Conservation (phyloP, 2,888 invertebrate species). For the Coecobrya sp. region DNA sequence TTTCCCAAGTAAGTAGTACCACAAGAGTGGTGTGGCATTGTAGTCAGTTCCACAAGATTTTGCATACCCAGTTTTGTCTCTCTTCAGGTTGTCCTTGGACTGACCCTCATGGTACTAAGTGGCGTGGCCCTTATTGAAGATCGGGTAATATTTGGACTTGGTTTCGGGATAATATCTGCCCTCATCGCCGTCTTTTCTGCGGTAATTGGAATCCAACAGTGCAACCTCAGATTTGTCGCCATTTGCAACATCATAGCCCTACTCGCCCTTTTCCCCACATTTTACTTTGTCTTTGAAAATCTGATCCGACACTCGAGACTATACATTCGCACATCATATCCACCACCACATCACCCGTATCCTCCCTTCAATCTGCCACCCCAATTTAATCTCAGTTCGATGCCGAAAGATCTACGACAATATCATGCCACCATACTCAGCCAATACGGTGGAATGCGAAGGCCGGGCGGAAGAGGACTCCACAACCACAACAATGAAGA, state of each 20-base stretch:
- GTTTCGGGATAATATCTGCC: slow-evolving; percentile 83
- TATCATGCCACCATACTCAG: slow-evolving; percentile 35
- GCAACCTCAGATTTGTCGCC: slow-evolving; percentile 78
- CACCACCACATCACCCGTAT: not conserved
- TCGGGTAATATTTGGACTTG: slow-evolving; percentile 83
- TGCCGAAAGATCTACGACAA: not conserved
- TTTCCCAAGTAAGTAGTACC: slow-evolving; percentile 72
- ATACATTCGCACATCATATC: slow-evolving; percentile 43
- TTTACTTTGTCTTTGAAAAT: slow-evolving; percentile 83
- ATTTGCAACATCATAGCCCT: slow-evolving; percentile 82
- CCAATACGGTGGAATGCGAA: slow-evolving; percentile 14
- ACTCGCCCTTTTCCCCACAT: slow-evolving; percentile 82
- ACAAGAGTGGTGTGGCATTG: not conserved
- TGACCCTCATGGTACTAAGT: slow-evolving; percentile 83
- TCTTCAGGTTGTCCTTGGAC: slow-evolving; percentile 83
- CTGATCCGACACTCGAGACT: slow-evolving; percentile 79
- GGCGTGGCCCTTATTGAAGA: slow-evolving; percentile 84
- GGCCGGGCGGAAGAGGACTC: not conserved
- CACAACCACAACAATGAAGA: not conserved
- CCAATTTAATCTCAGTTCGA: not conserved
- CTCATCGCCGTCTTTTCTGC: slow-evolving; percentile 81
- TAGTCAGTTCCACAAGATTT: not conserved
- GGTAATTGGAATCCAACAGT: slow-evolving; percentile 84
- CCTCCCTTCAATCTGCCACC: slow-evolving; percentile 18
- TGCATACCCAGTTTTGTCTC: not conserved